Conservation (phyloP, 2,888 invertebrate genomes). For the Pyrrhia umbra region DNA sequence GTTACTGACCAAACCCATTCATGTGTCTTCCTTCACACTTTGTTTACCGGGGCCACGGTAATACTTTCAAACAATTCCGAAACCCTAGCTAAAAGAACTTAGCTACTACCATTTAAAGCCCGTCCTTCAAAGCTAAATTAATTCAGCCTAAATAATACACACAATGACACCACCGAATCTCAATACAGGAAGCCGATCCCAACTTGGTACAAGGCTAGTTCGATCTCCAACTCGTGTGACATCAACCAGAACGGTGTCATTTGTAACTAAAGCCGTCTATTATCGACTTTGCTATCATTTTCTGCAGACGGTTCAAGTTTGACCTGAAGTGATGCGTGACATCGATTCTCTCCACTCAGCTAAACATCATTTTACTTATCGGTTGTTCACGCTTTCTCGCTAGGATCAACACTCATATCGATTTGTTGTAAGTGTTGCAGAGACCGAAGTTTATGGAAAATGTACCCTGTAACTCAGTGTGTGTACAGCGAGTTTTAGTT, state of each 20-base stretch:
- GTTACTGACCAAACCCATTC: too few species aligned
- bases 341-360: constrained; percentile 46
- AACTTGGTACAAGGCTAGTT: neutral
- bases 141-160: neutral
- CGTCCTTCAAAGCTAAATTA: neutral
- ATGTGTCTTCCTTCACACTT: too few species aligned
- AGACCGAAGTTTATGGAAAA: neutral
- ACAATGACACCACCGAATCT: neutral
- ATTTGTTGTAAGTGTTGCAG: neutral
- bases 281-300: constrained; percentile 34
- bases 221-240: constrained; percentile 24
- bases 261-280: constrained; percentile 9
- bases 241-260: constrained; percentile 35
- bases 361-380: constrained; percentile 30
- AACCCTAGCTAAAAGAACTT: too few species aligned
- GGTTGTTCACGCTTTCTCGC: constrained; percentile 33
- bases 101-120: too few species aligned
- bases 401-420: constrained; percentile 1
- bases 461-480: too few species aligned
- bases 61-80: too few species aligned
- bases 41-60: too few species aligned
- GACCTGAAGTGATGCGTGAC: constrained; percentile 50
- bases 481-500: too few species aligned
- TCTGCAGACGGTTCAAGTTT: constrained; percentile 26
- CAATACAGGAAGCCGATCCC: constrained; percentile 11